Evolutionary conservation across 2,797 vertebrate genomes (phyloP), one percentile per base, ranked within the genome.

Genomic region (Triplophysa bombifrons): DNA sequence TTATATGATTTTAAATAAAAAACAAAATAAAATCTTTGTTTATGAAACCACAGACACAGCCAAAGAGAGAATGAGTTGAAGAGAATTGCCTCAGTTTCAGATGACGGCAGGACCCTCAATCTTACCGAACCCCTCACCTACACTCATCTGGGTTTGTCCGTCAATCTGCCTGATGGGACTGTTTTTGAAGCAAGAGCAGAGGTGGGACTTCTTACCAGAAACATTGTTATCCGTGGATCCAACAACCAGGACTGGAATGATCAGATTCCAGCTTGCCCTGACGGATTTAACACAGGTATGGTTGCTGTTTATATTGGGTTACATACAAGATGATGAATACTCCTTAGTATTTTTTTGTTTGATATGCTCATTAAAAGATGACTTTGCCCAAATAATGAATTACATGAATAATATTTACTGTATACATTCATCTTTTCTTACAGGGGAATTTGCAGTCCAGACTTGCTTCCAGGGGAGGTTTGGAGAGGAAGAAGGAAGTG

Each of bases 381-480:
- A 30, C 58, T 25, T n/a, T 4, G 11, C n/a, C 38, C 20, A 44
- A 46, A 34, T 20, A 66, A 30, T 48, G 13, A 2, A 50, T 11
- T 7, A 25, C 48, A 27, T 48, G 3, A 53, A 34, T 53, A 46
- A 30, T 16, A 19, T 63, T 46, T 51, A 9, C 34, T 38, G 34
- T 38, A 38, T 38, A 41, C 58, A 14, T 68, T 13, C 55, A 58
- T 64, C 84, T 76, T 82, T 81, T 14, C 17, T 60, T 76, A 38
- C 25, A 97, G 96, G 96, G 74, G 94, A 97, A 88, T 97, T 97
- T 90, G 86, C 93, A 65, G 95, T 93, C 14, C 96, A 97, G 82
- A 96, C 95, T 0, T 97, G 96, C 85, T 94, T 96, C 88, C 95
- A 96, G 69, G 96, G 95, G 25, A 85, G 93, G 56, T 95, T 95